These are phyloP conservation scores for Ispidina lecontei DNA, from an alignment of 2,797 vertebrate genomes.

Conservation along the genomic window DNA sequence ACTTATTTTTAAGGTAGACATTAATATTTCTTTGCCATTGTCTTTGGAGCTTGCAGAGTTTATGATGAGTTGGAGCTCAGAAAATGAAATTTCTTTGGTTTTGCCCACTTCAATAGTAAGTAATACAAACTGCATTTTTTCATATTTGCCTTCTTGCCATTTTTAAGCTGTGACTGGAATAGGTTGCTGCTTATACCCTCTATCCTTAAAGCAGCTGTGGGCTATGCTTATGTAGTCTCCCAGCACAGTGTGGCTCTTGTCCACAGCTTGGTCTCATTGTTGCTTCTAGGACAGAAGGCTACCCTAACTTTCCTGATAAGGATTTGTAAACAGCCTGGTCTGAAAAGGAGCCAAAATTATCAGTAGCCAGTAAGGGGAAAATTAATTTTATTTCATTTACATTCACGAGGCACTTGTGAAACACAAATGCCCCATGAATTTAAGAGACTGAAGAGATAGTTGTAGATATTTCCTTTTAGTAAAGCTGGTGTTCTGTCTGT, in stretches of 20 bases:
- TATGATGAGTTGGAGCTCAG: not conserved
- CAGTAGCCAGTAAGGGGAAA: not conserved
- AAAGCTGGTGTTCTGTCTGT: not conserved
- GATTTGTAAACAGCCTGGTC: not conserved
- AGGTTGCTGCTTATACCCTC: not conserved
- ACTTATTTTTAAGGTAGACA: not conserved
- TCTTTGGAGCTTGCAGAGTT: not conserved
- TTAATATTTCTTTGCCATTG: not conserved
- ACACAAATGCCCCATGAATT: not conserved
- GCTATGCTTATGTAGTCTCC: not conserved
- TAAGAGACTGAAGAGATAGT: not conserved
- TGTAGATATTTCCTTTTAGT: not conserved
- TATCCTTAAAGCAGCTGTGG: not conserved
- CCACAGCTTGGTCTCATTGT: not conserved
- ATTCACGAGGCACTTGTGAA: not conserved
- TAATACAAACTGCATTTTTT: not conserved
- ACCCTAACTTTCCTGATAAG: not conserved
- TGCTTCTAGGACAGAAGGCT: not conserved
- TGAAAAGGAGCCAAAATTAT: not conserved
- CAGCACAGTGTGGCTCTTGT: not conserved
- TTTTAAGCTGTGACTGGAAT: not conserved
- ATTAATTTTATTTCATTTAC: not conserved
- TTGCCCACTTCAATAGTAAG: not conserved
- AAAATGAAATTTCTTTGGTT: not conserved
- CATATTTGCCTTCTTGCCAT: not conserved